Conservation (phyloP, 2,113 vertebrate genomes). For the Theristicus caerulescens region DNA sequence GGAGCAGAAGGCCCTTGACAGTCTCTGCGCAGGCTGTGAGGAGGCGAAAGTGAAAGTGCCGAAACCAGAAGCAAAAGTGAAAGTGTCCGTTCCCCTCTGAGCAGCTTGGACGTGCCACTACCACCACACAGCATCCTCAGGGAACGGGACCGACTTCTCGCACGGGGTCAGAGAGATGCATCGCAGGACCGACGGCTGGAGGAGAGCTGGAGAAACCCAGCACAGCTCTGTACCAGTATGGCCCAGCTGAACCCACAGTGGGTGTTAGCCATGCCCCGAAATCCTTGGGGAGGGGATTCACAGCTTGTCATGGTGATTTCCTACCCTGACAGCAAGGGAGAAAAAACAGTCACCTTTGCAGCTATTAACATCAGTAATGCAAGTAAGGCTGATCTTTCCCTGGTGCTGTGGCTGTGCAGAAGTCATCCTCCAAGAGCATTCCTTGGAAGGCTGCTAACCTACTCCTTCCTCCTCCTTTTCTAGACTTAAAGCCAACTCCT, state of each 20-base stretch:
- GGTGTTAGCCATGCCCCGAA: background rate
- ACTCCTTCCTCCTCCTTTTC: background rate
- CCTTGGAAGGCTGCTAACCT: background rate
- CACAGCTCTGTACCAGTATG: background rate
- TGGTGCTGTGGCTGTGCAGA: background rate
- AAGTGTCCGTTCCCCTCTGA: background rate
- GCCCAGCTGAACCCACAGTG: rapidly evolving
- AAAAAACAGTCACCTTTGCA: background rate
- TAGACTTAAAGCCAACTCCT: background rate
- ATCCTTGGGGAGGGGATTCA: background rate
- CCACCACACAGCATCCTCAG: background rate
- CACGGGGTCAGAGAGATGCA: rapidly evolving
- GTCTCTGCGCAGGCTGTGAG: background rate
- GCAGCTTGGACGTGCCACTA: background rate
- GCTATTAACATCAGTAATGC: background rate
- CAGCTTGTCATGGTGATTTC: background rate
- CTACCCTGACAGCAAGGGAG: background rate
- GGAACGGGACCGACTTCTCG: rapidly evolving
- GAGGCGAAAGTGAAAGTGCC: slow-evolving; percentile 21
- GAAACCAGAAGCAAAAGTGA: background rate
- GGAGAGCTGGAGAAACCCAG: background rate
- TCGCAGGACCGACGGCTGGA: rapidly evolving
- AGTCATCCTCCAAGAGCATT: background rate
- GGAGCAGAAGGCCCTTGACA: background rate
- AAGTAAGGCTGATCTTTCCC: background rate